Base-by-base conservation (phyloP, 2,888 invertebrate genomes). In the Nomada ruficornis region DNA sequence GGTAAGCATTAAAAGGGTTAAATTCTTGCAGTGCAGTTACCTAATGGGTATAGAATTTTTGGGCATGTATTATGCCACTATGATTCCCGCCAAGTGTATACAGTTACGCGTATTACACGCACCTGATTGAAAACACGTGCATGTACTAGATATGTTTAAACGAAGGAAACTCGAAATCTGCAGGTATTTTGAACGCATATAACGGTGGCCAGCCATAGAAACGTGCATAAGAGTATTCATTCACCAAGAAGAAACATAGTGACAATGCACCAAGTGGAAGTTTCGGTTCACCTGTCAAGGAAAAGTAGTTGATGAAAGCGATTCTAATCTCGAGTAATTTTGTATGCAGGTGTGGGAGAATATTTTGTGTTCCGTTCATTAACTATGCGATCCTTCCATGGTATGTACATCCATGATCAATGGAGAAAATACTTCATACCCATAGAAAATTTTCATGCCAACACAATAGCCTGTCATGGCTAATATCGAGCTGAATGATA, bases 111-210 rank as follows among this genome's bases (percentile, higher is more conserved):
- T 36, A 50, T 50, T 72, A 50, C 77, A 54, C 74, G 54, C 36
- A 74, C 74, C n/a, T 54, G 54, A 18, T 18, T 50, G 2, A 18
- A n/a, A 20, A 20, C 83, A 80, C 77, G 82, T 87, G 83, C 84
- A 84, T 65, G 80, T 55, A 65, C 42, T 69, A 76, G 76, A 77
- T 70, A 63, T 70, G 23, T 50, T 76, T 77, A 64, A 52, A 80
- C 70, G 54, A 80, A 87, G 82, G 72, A 82, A 78, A 68, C 59
- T 60, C 62, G 74, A 77, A 57, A 50, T 72, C 62, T 63, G 47
- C n/a, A 26, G 20, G 63, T 26, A 74, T n/a, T 60, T 13, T 64
- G 50, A 78, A 47, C 50, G 68, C 50, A 60, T 54, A 23, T 74
- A 80, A 82, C 75, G 80, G 80, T 68, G 44, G 47, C 13, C 7